A percentile compares a stretch with the other conserved stretches of the same genome.
Evolutionary conservation across 2,888 invertebrate genomes (phyloP).

Genomic region (Scaptomyza flava): DNA sequence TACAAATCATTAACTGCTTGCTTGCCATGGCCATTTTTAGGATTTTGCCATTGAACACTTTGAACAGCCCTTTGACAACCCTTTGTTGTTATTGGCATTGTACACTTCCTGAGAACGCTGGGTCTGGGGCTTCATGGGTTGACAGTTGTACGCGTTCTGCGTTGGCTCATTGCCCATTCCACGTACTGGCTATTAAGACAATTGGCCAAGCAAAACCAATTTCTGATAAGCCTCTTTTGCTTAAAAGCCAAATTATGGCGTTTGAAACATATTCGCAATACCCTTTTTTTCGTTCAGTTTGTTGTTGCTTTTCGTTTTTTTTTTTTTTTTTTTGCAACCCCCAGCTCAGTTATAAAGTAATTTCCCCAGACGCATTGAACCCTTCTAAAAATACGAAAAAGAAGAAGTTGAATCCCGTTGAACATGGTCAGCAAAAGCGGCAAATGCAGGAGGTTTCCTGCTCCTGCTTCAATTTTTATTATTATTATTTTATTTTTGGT

Average conservation of each 20-base stretch:
- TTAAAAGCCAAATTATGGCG: conserved; percentile 78
- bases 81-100: conserved; percentile 8
- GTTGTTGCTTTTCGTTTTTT: neutral
- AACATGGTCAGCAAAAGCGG: conserved; percentile 59
- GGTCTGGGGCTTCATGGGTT: conserved; percentile 8
- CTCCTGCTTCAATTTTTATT: conserved; percentile 17
- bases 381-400: conserved; percentile 53
- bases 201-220: conserved; percentile 77
- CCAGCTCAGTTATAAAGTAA: conserved; percentile 64
- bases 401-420: conserved; percentile 14
- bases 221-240: conserved; percentile 79
- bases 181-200: conserved; percentile 71
- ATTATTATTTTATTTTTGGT: conserved; percentile 31
- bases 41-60: conserved; percentile 29
- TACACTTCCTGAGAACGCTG: too few relatives aligned
- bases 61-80: conserved; percentile 17
- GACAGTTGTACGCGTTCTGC: conserved; percentile 50
- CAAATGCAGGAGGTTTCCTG: conserved; percentile 35
- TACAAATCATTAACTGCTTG: conserved; percentile 34
- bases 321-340: conserved; percentile 20
- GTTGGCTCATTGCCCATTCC: conserved; percentile 55
- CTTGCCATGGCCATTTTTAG: conserved; percentile 20
- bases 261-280: conserved; percentile 62
- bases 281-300: conserved; percentile 25
- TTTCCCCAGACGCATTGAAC: conserved; percentile 77